These are phyloP conservation scores for Reticulitermes lucifugus DNA, from an alignment of 2,888 invertebrate genomes.

Conservation along the genomic window DNA sequence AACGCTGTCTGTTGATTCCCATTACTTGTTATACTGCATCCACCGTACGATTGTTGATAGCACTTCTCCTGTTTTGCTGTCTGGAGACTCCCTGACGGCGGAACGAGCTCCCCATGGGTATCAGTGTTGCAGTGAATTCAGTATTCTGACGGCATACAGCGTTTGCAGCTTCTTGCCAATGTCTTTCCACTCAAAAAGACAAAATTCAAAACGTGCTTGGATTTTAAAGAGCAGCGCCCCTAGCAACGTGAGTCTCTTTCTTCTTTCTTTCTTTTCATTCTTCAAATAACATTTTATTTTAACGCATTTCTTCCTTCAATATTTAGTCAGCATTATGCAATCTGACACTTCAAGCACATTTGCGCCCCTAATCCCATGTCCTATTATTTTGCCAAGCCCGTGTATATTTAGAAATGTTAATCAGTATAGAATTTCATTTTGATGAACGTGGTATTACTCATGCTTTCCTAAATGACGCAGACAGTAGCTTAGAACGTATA, in stretches of 20 bases:
- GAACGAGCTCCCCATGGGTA: conserved; percentile 1
- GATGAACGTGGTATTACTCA: too few relatives aligned
- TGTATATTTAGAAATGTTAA: too few relatives aligned
- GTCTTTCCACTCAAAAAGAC: conserved; percentile 44
- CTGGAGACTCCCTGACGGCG: background rate
- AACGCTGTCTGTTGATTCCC: too few relatives aligned
- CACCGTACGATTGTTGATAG: conserved; percentile 36
- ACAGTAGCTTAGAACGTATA: too few relatives aligned
- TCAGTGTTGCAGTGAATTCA: conserved; percentile 12
- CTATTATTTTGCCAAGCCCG: too few relatives aligned
- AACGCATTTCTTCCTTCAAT: too few relatives aligned
- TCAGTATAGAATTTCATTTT: too few relatives aligned
- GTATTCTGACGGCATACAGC: background rate
- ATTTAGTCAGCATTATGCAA: too few relatives aligned
- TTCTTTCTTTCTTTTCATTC: background rate
- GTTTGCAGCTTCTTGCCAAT: background rate
- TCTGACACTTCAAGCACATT: too few relatives aligned
- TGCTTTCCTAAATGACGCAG: too few relatives aligned
- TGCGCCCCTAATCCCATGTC: too few relatives aligned
- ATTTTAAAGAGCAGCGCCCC: conserved; percentile 19
- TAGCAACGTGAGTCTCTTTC: background rate
- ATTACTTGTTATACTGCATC: conserved; percentile 25
- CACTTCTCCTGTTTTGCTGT: conserved; percentile 19
- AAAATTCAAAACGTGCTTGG: conserved; percentile 49
- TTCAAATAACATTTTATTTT: too few relatives aligned